Percentiles rank a stretch among this genome's conserved stretches.
Evolutionary conservation across 2,113 vertebrate genomes (phyloP).

Genomic region (human): GRCh38 chr4:158236001-158236500

Average conservation of each 20-base stretch:
- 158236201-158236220: not conserved
- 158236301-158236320: not conserved
- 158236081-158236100: not conserved
- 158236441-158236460: not conserved
- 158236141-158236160: not conserved
- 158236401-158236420: not conserved
- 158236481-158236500: no score
- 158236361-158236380: not conserved
- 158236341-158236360: not conserved
- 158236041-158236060: not conserved
- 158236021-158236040: not conserved
- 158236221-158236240: not conserved
- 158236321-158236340: not conserved
- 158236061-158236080: not conserved
- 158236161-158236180: not conserved
- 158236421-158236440: not conserved
- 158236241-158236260: not conserved
- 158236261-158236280: not conserved
- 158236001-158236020: not conserved
- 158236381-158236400: not conserved
- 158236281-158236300: not conserved
- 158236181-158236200: not conserved
- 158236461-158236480: not conserved
- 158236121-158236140: not conserved
- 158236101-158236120: not conserved